Evolutionary conservation across 2,888 invertebrate species (phyloP).

Genomic region (Acrobasis repandana): DNA sequence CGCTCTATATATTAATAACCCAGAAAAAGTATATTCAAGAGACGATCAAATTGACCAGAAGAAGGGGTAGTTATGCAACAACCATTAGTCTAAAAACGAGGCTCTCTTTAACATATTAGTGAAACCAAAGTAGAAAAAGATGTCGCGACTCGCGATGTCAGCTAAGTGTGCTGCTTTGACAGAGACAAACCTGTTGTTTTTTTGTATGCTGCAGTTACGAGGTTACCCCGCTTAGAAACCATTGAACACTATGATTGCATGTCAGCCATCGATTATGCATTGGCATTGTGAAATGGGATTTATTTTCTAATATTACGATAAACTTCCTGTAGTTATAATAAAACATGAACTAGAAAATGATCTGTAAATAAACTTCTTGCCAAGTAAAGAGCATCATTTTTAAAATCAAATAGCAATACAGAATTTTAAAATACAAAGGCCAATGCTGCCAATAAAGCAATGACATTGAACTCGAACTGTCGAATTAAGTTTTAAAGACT

Average conservation of each 20-base stretch:
- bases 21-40: constrained; percentile 9
- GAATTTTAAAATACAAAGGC: background rate
- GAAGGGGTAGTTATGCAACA: constrained; percentile 18
- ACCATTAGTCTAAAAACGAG: constrained; percentile 26
- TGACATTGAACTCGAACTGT: background rate
- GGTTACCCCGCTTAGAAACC: constrained; percentile 15
- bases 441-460: background rate
- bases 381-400: background rate
- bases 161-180: constrained; percentile 25
- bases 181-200: constrained; percentile 28
- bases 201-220: constrained; percentile 26
- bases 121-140: constrained; percentile 28
- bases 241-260: constrained; percentile 17
- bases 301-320: background rate
- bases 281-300: background rate
- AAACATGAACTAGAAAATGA: background rate
- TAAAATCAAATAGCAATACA: background rate
- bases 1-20: constrained; percentile 9
- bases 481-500: background rate
- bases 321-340: background rate
- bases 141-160: constrained; percentile 25
- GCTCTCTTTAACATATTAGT: constrained; percentile 23
- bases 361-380: background rate
- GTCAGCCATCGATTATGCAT: constrained; percentile 9
- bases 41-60: constrained; percentile 5